Base-by-base conservation (phyloP, 2,888 invertebrate species). In the Apomyelois bistriatella region DNA sequence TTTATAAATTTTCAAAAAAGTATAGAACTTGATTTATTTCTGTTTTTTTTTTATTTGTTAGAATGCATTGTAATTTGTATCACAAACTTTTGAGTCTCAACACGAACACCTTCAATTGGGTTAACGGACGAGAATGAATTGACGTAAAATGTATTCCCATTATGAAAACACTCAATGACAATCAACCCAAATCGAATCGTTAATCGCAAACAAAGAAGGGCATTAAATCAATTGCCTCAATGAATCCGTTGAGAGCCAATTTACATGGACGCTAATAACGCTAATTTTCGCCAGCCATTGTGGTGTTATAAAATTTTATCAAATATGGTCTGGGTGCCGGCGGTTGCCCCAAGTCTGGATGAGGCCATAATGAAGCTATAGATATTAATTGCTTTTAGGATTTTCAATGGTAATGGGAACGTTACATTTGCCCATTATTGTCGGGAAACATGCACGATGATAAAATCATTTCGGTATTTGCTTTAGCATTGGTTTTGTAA, bases 211-310 rank as follows among this genome's bases (percentile, higher is more conserved):
- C 79, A 85, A 84, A 82, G 82, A 79, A 76, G 66, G 60, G 70
- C 68, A 84, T 85, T 81, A 82, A 82, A 85, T 84, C 85, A 83
- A 87, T 86, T 83, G 79, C 75, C 71, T 32, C 72, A 69, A 76
- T 79, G 73, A 77, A 78, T 79, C 71, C 72, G 68, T 62, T 64
- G 64, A 57, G 64, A 56, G 66, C 65, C 76, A 70, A 81, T 84
- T 82, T 78, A 71, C 72, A 76, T 71, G 71, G 72, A 61, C 69
- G 70, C 76, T 79, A 83, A 84, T 83, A 74, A 78, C 79, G 72
- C 80, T 82, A 84, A 88, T 85, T 22, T 81, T 77, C 68, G 65
- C 59, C 65, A 10, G 65, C 68, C 72, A 82, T 82, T 79, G 79
- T 77, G 66, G 60, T 63, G 69, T 72, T 71, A 78, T 82, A 79